A percentile compares a stretch with the other conserved stretches of the same genome.
phyloP scores from a whole-genome alignment of 2,113 vertebrate genomes.

The Platichthys stellatus region DNA sequence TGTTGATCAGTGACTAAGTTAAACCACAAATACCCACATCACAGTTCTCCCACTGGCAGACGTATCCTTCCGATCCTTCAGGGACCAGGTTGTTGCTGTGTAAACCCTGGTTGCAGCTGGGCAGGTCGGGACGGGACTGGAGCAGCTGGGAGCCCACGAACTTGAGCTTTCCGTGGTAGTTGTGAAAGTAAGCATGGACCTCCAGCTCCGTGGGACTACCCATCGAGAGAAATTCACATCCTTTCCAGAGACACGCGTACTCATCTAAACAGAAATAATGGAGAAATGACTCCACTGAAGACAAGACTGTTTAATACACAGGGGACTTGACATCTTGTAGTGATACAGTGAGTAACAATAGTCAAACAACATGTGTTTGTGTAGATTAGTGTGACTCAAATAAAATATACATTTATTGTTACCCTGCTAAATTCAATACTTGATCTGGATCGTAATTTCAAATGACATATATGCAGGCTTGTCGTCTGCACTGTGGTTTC shows the following conservation, averaged over 20 bases:
- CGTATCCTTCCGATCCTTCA: conserved; percentile 71
- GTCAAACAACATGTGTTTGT: too few relatives aligned
- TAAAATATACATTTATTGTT: too few relatives aligned
- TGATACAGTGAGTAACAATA: too few relatives aligned
- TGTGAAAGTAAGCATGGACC: conserved; percentile 78
- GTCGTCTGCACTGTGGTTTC: background rate
- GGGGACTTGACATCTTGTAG: too few relatives aligned
- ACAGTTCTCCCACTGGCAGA: conserved; percentile 83
- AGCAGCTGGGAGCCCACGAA: conserved; percentile 72
- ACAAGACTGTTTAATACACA: too few relatives aligned
- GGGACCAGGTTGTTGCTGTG: conserved; percentile 78
- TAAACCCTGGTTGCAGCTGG: conserved; percentile 73
- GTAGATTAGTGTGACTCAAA: too few relatives aligned
- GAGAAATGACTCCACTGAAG: background rate
- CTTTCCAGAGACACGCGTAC: conserved; percentile 78
- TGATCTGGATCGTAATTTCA: too few relatives aligned
- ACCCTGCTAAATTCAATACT: too few relatives aligned
- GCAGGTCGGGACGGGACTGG: conserved; percentile 71
- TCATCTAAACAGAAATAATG: conserved; percentile 64
- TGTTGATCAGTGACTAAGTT: background rate
- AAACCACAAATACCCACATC: conserved; percentile 72
- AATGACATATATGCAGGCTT: too few relatives aligned
- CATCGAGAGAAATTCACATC: conserved; percentile 80
- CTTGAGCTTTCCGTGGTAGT: conserved; percentile 82
- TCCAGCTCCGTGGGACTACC: conserved; percentile 74